Evolutionary conservation across 2,888 invertebrate genomes (phyloP).

Genomic region (Neuroscelio doddi): DNA sequence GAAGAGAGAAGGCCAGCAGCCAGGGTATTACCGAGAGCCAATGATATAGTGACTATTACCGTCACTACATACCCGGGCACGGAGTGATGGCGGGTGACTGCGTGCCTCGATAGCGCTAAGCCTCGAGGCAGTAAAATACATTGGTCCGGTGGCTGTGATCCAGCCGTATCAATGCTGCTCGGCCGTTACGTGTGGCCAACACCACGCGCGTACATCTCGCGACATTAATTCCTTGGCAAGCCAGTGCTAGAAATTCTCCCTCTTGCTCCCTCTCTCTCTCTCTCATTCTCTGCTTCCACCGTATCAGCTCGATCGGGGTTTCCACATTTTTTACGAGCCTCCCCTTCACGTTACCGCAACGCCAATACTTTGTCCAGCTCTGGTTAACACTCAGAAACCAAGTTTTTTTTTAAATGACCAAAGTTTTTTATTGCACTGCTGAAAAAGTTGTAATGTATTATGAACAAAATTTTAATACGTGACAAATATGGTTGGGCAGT

Average conservation of each 20-base stretch:
- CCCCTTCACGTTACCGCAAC: conserved; percentile 18
- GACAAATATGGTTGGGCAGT: no score
- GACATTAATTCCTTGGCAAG: conserved; percentile 48
- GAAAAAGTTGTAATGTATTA: no score
- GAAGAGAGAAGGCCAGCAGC: conserved; percentile 51
- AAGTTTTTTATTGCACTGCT: background rate
- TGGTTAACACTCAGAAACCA: background rate
- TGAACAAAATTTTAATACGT: no score
- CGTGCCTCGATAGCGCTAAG: conserved; percentile 72
- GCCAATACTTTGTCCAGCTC: background rate
- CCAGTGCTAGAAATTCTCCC: conserved; percentile 27
- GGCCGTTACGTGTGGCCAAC: conserved; percentile 66
- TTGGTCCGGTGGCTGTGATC: conserved; percentile 71
- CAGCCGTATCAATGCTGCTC: conserved; percentile 71
- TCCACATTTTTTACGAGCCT: conserved; percentile 28
- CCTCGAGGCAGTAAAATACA: conserved; percentile 71
- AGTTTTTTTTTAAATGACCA: background rate
- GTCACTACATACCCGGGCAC: conserved; percentile 70
- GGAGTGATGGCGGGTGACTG: conserved; percentile 72
- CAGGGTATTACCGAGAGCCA: conserved; percentile 72
- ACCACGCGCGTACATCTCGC: conserved; percentile 46
- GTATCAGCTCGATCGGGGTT: conserved; percentile 17
- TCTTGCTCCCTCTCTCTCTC: conserved; percentile 14
- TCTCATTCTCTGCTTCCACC: conserved; percentile 20
- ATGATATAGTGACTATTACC: conserved; percentile 73